These are phyloP conservation scores for Wiebesia pumilae DNA, from an alignment of 1,140 invertebrate species.

Conservation along the genomic window DNA sequence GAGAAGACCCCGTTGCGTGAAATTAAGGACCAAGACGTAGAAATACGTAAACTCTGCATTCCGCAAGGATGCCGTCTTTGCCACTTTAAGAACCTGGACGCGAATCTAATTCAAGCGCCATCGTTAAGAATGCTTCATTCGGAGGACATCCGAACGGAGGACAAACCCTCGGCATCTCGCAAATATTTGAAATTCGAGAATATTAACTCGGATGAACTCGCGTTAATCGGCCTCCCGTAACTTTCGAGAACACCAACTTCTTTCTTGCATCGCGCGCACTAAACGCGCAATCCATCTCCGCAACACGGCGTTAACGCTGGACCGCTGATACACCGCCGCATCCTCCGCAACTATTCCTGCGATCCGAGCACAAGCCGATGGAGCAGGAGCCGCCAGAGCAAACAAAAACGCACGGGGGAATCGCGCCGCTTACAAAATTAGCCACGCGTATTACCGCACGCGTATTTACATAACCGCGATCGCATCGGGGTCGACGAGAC, in stretches of 20 bases:
- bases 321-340: background rate
- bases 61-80: background rate
- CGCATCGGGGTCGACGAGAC: background rate
- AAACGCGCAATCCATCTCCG: too few species aligned
- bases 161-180: background rate
- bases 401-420: too few species aligned
- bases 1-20: background rate
- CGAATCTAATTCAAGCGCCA: background rate
- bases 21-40: background rate
- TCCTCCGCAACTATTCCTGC: background rate
- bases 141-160: background rate
- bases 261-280: too few species aligned
- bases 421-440: constrained; percentile 11
- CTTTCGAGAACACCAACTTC: too few species aligned
- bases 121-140: background rate
- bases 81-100: background rate
- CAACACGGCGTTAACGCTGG: background rate
- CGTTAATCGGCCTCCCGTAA: too few species aligned
- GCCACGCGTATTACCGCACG: background rate
- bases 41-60: background rate
- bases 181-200: background rate
- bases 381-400: background rate
- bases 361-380: background rate
- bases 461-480: constrained; percentile 39
- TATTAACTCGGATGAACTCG: background rate